Base-by-base conservation (phyloP, 2,797 vertebrate genomes). In the Enteromius mattozi region DNA sequence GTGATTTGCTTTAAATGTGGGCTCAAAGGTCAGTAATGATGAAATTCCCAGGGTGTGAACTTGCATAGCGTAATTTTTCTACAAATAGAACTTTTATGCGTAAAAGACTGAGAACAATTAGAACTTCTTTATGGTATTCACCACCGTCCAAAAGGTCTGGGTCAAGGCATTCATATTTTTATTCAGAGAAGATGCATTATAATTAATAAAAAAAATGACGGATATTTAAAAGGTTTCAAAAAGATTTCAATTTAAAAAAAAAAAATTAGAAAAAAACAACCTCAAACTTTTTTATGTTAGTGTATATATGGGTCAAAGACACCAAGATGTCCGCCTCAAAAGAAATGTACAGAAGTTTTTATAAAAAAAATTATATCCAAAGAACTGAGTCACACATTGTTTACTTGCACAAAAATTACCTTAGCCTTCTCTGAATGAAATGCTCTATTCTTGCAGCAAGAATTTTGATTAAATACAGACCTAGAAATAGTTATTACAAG, bases 1-100 rank as follows among this genome's bases (percentile, higher is more conserved):
- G 80, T 87, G 80, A 86, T 75, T 86, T 88, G 83, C 86, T 80
- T 75, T 76, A 37, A 30, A 81, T 59, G 68, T 78, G 56, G n/a
- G 74, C 54, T 75, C 84, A 82, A 45, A 81, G 82, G 47, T 83
- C 83, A 84, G 80, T 45, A 61, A 84, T 83, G 71, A 85, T 45
- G 80, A 61, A 79, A 75, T 12, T 61, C n/a, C 35, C 69, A 56
- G 74, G 78, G 63, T 70, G 83, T 68, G 75, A 47, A 45, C 42
- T 59, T 35, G 69, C 30, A 72, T 81, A 47, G 56, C 27, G 42
- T 21, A 33, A 37, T 72, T 77, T 69, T 54, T 82, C 49, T 24
- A 75, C 40, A 83, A 68, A 87, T 81, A 87, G 51, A 24, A 69
- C 30, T 56, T 37, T 13, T 35, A 35, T 40, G n/a, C n/a, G 21